phyloP scores from a whole-genome alignment of 64 coral and sea anemone species.

The Actinia equina region DNA sequence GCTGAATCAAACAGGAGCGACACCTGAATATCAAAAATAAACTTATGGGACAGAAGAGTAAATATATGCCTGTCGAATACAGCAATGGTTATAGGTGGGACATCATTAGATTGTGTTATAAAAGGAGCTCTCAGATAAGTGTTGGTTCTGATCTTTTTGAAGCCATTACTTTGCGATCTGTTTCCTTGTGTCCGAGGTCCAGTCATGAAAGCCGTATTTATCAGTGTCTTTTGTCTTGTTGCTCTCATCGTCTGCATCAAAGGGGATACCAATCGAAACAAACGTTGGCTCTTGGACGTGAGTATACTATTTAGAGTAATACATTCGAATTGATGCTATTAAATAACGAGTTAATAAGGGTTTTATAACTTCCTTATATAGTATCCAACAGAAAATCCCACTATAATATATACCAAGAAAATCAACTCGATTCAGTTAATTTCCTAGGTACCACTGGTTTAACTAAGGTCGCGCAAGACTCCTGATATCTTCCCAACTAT shows the following conservation, averaged over 20 bases:
- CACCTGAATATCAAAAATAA: not conserved
- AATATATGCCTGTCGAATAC: not conserved
- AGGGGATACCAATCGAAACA: not conserved
- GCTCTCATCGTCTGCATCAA: conserved; percentile 2
- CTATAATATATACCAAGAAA: too few relatives aligned
- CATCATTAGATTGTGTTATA: not conserved
- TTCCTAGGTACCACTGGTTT: too few relatives aligned
- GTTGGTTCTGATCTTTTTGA: not conserved
- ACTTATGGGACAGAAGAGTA: not conserved
- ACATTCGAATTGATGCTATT: not conserved
- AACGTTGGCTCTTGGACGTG: not conserved
- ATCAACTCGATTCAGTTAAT: too few relatives aligned
- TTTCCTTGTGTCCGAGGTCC: not conserved
- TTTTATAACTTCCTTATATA: not conserved
- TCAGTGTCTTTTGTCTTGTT: not conserved
- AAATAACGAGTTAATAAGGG: not conserved
- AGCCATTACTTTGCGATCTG: not conserved
- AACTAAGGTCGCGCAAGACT: too few relatives aligned
- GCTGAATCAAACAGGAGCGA: not conserved
- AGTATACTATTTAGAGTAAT: not conserved
- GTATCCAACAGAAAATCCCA: too few relatives aligned
- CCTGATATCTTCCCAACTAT: too few relatives aligned
- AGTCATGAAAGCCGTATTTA: not conserved
- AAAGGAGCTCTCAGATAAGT: not conserved
- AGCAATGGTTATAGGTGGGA: too few relatives aligned